Conservation (phyloP, 1,140 invertebrate genomes). For the Mizuhopecten yessoensis region DNA sequence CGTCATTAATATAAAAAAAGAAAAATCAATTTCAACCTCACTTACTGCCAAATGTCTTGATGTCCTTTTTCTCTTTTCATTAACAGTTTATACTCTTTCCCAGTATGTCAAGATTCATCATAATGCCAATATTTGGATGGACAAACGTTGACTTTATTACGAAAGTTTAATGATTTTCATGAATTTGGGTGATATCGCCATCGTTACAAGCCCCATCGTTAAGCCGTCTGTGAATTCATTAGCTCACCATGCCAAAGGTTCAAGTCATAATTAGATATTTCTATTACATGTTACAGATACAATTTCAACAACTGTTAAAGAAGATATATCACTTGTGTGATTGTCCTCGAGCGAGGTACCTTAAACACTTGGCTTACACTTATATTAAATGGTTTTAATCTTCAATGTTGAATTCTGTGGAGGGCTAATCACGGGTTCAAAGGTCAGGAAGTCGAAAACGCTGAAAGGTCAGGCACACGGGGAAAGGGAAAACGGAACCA, state of each 20-base stretch:
- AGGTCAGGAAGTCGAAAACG: neutral
- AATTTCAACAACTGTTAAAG: neutral
- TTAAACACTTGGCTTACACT: neutral
- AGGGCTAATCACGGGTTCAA: neutral
- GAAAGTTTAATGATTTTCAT: too few species aligned
- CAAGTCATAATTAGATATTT: too few species aligned
- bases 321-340: neutral
- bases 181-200: neutral
- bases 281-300: neutral
- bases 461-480: conserved; percentile 30
- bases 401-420: neutral
- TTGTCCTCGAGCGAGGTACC: neutral
- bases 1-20: too few species aligned
- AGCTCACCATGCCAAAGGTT: neutral
- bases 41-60: too few species aligned
- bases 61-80: too few species aligned
- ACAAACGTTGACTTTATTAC: too few species aligned
- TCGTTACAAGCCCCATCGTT: neutral
- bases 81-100: too few species aligned
- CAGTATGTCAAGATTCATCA: too few species aligned
- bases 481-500: conserved; percentile 31
- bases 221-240: neutral
- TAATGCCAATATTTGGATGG: too few species aligned
- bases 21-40: too few species aligned
- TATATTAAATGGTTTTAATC: neutral